Conservation (phyloP, 2,797 vertebrate species). For the Typhlichthys eigenmanni region DNA sequence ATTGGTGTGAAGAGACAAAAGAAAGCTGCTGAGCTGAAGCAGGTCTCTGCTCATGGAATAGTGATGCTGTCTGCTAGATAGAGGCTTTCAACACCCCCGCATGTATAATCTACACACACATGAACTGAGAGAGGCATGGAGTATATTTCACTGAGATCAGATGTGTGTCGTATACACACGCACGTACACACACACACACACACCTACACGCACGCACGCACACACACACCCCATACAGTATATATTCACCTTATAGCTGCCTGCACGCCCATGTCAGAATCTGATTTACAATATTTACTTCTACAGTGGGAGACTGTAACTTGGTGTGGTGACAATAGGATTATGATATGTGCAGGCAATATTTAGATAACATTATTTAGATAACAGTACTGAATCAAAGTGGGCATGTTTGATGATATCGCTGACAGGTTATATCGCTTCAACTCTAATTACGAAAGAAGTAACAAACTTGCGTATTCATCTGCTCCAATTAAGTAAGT, state of each 20-base stretch:
- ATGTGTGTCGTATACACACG: not conserved
- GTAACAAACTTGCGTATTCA: not conserved
- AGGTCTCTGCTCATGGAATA: constrained; percentile 67
- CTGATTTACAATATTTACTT: too few species aligned
- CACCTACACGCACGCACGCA: constrained; percentile 1
- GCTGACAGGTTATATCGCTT: too few species aligned
- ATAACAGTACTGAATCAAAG: too few species aligned
- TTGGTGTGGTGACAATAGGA: too few species aligned
- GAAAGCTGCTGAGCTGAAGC: constrained; percentile 49
- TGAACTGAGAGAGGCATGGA: constrained; percentile 17
- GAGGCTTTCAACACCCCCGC: constrained; percentile 62
- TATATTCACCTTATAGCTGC: not conserved
- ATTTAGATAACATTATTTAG: too few species aligned
- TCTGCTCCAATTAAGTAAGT: not conserved
- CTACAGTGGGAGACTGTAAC: too few species aligned
- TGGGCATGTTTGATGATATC: too few species aligned
- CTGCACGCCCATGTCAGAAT: too few species aligned
- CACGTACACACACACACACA: constrained; percentile 5
- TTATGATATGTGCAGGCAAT: too few species aligned
- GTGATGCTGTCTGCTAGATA: constrained; percentile 70
- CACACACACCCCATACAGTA: not conserved
- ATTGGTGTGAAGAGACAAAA: constrained; percentile 60
- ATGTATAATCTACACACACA: constrained; percentile 42
- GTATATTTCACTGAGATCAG: constrained; percentile 5
- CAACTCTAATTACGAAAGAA: too few species aligned